Evolutionary conservation across 2,797 vertebrate genomes (phyloP).

Genomic region (Manis crassicaudata): DNA sequence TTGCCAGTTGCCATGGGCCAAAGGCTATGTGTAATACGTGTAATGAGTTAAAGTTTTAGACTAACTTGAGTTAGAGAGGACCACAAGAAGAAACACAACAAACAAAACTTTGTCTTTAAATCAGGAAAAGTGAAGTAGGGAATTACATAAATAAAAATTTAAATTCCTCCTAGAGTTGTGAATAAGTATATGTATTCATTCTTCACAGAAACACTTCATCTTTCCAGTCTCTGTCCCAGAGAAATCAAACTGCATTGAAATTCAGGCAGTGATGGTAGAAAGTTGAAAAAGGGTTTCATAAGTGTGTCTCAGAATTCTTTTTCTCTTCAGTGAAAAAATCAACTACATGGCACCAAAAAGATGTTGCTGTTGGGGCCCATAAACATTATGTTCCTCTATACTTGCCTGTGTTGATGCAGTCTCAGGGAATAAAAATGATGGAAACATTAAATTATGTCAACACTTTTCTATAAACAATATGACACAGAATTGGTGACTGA

Average conservation of each 20-base stretch:
- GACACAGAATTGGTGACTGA: neutral
- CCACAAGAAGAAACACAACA: neutral
- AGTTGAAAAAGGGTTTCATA: neutral
- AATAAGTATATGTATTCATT: neutral
- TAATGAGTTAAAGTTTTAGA: constrained; percentile 13
- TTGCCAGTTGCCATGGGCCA: neutral
- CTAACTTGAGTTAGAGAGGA: neutral
- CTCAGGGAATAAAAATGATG: neutral
- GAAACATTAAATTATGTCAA: neutral
- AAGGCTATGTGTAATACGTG: neutral
- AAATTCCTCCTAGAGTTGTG: neutral
- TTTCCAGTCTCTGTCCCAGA: constrained; percentile 6
- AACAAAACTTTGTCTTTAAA: neutral
- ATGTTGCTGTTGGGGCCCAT: neutral
- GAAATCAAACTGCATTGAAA: constrained; percentile 45
- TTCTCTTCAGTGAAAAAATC: constrained; percentile 32
- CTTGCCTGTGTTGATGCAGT: neutral
- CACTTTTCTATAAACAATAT: neutral
- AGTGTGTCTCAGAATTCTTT: neutral
- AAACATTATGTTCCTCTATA: neutral
- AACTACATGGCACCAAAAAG: neutral
- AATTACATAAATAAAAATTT: neutral
- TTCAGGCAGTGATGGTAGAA: constrained; percentile 59
- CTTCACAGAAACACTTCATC: constrained; percentile 4
- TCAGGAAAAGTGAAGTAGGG: neutral